Percentiles rank a stretch among this genome's conserved stretches.
phyloP scores from a whole-genome alignment of 2,797 vertebrate genomes.

The Nannoperca obscura region DNA sequence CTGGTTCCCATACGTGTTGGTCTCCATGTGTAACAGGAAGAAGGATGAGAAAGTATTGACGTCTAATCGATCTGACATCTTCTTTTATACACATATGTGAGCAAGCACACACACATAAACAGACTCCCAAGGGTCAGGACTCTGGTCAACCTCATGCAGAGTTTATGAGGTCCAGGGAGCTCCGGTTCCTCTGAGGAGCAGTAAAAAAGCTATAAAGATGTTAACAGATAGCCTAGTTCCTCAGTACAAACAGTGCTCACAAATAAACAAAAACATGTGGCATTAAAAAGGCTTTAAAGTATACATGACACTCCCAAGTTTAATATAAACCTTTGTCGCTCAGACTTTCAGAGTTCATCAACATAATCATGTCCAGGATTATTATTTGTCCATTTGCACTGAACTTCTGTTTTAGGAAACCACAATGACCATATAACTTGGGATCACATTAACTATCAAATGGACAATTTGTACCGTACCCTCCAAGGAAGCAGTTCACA shows the following conservation, averaged over 20 bases:
- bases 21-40: constrained; percentile 37
- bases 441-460: not conserved
- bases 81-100: constrained; percentile 13
- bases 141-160: constrained; percentile 54
- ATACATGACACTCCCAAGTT: constrained; percentile 3
- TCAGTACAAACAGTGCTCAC: constrained; percentile 9
- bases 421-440: not conserved
- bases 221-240: constrained; percentile 44
- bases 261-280: constrained; percentile 68
- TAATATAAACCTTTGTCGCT: not conserved
- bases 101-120: constrained; percentile 12
- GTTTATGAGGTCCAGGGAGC: constrained; percentile 69
- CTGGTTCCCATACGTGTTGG: constrained; percentile 34
- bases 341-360: not conserved
- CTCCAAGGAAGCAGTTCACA: not conserved
- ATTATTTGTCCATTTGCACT: not conserved
- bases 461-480: not conserved
- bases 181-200: constrained; percentile 58
- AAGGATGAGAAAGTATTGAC: constrained; percentile 31
- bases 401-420: constrained; percentile 13
- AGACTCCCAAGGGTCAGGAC: constrained; percentile 44
- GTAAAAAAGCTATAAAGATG: constrained; percentile 69
- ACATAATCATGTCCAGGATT: constrained; percentile 5
- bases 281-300: constrained; percentile 5
- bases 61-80: constrained; percentile 34